A percentile compares a stretch with the other conserved stretches of the same genome.
Evolutionary conservation across 37 sponge, comb jelly and placozoan genomes (phyloP).

Genomic region (Halisarca cf. caerulea): DNA sequence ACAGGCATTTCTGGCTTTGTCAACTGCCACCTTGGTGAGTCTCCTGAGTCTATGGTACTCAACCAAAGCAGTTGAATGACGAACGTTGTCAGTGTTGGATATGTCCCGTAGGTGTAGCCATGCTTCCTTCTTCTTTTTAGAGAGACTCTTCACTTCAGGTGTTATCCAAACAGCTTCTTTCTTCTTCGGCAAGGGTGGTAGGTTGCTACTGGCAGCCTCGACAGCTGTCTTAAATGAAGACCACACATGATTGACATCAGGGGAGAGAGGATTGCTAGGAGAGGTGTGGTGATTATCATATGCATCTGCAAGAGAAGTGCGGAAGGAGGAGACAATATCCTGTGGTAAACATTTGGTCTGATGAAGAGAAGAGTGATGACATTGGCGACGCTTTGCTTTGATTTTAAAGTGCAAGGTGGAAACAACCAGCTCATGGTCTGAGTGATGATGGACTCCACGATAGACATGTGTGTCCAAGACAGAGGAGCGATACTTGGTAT

Average conservation of each 20-base stretch:
- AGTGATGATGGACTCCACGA: background rate
- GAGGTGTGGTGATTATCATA: background rate
- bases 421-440: conserved; percentile 11
- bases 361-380: conserved; percentile 15
- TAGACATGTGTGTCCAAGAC: conserved; percentile 3
- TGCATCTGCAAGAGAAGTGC: conserved; percentile 2
- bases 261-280: background rate
- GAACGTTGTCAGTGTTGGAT: background rate
- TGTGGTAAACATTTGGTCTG: background rate
- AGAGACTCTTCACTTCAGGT: conserved; percentile 6
- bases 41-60: conserved; percentile 14
- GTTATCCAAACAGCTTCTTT: conserved; percentile 10
- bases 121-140: background rate
- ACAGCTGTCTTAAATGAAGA: background rate
- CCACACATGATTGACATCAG: background rate
- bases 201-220: background rate
- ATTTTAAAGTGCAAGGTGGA: conserved; percentile 7
- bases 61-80: background rate
- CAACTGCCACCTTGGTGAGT: conserved; percentile 17
- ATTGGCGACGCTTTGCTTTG: conserved; percentile 20
- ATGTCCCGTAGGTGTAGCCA: background rate
- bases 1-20: conserved; percentile 19
- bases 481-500: conserved; percentile 2
- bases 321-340: background rate
- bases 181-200: background rate